Evolutionary conservation across 1,140 invertebrate genomes (phyloP), one percentile per base, ranked within the genome.

Genomic region (Pinna nobilis): DNA sequence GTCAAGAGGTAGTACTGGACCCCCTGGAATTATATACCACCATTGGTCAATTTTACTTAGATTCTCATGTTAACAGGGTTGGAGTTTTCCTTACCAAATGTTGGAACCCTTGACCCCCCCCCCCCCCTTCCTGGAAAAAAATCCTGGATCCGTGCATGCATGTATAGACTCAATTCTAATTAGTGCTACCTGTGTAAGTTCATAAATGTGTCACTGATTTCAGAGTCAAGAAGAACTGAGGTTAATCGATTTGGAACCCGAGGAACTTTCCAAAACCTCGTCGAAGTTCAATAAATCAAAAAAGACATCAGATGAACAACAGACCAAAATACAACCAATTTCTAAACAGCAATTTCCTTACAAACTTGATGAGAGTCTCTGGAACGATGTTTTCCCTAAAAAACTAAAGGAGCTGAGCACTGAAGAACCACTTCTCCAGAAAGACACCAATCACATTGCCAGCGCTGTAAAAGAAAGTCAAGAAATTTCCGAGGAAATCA

Each of bases 161-260:
- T n/a, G n/a, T n/a, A n/a, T n/a, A n/a, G n/a, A n/a, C n/a, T n/a
- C n/a, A n/a, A n/a, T n/a, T n/a, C n/a, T n/a, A n/a, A n/a, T n/a
- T n/a, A n/a, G n/a, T 50, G 20, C 3, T 1, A 50, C 9, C 7
- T 50, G 47, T 50, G 25, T 3, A 2, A 28, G 6, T 53, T 28
- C 6, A 20, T 53, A 13, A 20, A 53, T 53, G 50, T 63, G 20
- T 25, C 11, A 4, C 20, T 50, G 18, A 51, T 71, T 53, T 28
- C 13, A 72, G 70, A 72, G 70, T 72, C 70, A 72, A n/a, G 55
- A 72, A 20, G 70, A 72, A 20, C 60, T 72, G 23, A 66, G 51
- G 20, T 60, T 72, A 28, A n/a, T 65, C 15, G 70, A 72, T 44
- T 20, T 72, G 20, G 69, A 71, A 64, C 60, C 69, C 37, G 70